Evolutionary conservation across 2,888 invertebrate genomes (phyloP).

Genomic region (Orchesella flavescens): DNA sequence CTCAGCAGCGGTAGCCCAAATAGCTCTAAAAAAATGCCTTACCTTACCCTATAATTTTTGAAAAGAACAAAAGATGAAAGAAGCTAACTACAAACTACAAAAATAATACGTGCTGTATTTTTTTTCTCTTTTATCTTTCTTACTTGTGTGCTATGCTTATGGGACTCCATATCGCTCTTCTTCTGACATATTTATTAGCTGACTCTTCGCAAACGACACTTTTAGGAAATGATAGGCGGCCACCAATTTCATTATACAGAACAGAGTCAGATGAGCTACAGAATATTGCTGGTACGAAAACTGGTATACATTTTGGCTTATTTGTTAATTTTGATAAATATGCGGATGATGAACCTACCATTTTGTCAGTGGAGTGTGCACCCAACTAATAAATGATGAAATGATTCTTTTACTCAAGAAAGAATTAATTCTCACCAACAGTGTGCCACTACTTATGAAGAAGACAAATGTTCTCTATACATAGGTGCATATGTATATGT

Average conservation of each 20-base stretch:
- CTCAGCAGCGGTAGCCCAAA: too few species aligned
- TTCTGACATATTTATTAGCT: slow-evolving; percentile 45
- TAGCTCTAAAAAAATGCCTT: too few species aligned
- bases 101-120: too few species aligned
- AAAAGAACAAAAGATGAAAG: too few species aligned
- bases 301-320: slow-evolving; percentile 16
- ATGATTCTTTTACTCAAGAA: slow-evolving; percentile 37
- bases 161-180: neutral
- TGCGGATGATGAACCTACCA: slow-evolving; percentile 23
- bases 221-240: slow-evolving; percentile 3
- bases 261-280: too few species aligned
- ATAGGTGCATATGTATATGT: too few species aligned
- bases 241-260: neutral
- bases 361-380: neutral
- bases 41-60: too few species aligned
- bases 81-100: too few species aligned
- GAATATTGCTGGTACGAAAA: neutral
- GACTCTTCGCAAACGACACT: slow-evolving; percentile 13
- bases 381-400: slow-evolving; percentile 17
- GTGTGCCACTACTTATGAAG: neutral
- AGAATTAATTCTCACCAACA: slow-evolving; percentile 14
- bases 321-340: slow-evolving; percentile 37
- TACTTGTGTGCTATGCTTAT: too few species aligned
- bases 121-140: too few species aligned
- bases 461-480: too few species aligned